Conservation (phyloP, 2,888 invertebrate genomes). For the Petrophora chlorosata region DNA sequence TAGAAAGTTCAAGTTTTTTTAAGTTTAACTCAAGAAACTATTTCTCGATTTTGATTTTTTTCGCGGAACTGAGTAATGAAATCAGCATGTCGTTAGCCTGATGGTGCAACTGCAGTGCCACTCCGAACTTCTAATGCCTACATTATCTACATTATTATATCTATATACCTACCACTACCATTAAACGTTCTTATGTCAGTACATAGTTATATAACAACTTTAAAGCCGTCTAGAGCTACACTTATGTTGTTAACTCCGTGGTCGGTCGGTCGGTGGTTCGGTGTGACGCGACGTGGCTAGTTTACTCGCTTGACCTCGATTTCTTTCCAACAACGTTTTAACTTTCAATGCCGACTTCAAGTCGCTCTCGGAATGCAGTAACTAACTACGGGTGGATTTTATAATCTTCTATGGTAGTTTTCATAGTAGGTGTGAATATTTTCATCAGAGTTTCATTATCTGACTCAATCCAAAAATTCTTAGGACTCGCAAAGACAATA, state of each 20-base stretch:
- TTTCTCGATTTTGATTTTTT: no score
- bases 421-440: conserved; percentile 1
- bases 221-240: conserved; percentile 1
- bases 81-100: no score
- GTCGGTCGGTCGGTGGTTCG: background rate
- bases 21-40: no score
- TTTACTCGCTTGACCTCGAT: conserved; percentile 78
- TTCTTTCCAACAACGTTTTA: conserved; percentile 70
- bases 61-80: no score
- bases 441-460: background rate
- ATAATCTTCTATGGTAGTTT: conserved; percentile 14
- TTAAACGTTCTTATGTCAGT: background rate
- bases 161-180: no score
- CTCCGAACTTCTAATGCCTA: no score
- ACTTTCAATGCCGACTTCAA: conserved; percentile 78
- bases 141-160: no score
- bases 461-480: background rate
- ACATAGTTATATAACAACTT: conserved; percentile 3
- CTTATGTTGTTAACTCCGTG: conserved; percentile 5
- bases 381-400: conserved; percentile 42
- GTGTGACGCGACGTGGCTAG: conserved; percentile 78
- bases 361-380: conserved; percentile 47
- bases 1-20: no score
- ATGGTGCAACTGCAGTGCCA: no score
- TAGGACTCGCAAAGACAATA: background rate